Percentiles rank a stretch among this genome's conserved stretches.
Evolutionary conservation across 1,140 invertebrate genomes (phyloP).

Genomic region (Meteorus sp.): DNA sequence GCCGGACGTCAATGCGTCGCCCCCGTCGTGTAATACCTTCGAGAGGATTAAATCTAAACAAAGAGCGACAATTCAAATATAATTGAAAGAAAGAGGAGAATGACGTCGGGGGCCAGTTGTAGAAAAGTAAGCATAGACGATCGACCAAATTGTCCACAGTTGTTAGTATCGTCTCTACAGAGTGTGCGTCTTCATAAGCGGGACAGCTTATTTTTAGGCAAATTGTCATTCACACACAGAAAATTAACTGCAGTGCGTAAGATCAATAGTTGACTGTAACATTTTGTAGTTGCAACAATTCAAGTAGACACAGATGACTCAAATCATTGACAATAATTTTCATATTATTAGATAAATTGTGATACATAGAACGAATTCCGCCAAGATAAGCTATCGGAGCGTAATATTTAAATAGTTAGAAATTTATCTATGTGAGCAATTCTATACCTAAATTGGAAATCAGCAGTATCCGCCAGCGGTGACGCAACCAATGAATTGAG

Average conservation of each 20-base stretch:
- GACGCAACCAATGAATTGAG: constrained; percentile 6
- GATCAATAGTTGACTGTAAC: background rate
- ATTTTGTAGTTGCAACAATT: background rate
- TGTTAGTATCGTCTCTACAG: background rate
- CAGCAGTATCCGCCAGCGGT: background rate
- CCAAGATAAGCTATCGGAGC: no score
- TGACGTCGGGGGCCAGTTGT: background rate
- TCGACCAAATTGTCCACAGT: constrained; percentile 8
- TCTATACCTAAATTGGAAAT: background rate
- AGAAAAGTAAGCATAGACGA: no score
- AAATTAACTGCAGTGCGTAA: background rate
- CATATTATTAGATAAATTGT: no score
- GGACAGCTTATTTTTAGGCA: constrained; percentile 5
- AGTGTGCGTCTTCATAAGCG: background rate
- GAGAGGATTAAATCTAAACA: no score
- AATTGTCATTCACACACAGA: background rate
- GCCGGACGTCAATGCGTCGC: no score
- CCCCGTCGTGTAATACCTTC: no score
- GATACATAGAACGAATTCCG: no score
- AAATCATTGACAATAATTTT: no score
- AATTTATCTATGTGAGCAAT: background rate
- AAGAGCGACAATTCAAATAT: no score
- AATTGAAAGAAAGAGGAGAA: background rate
- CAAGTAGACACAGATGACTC: no score
- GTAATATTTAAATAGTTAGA: no score